These are phyloP conservation scores for Isotomurus palustris DNA, from an alignment of 2,888 invertebrate genomes.

Conservation along the genomic window DNA sequence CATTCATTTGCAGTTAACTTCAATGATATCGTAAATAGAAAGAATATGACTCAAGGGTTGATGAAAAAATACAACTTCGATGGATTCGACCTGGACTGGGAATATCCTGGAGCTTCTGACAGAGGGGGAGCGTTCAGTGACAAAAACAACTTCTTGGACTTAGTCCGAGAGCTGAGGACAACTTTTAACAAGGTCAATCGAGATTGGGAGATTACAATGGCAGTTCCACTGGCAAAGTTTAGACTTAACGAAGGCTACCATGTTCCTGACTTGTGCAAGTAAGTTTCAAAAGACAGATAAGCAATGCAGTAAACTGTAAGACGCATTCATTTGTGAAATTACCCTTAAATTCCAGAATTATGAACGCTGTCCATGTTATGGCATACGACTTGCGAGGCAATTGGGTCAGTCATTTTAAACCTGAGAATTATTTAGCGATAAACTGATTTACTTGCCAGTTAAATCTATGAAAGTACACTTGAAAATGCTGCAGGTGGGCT, in stretches of 20 bases:
- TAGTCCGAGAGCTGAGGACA: constrained; percentile 72
- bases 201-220: constrained; percentile 81
- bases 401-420: not conserved
- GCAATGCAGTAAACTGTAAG: not conserved
- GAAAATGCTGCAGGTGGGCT: too few relatives aligned
- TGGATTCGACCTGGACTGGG: constrained; percentile 39
- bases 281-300: constrained; percentile 49
- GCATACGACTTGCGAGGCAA: constrained; percentile 25
- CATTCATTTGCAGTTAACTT: not conserved
- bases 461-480: not conserved
- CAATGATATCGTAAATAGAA: not conserved
- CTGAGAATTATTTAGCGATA: not conserved
- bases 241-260: constrained; percentile 84
- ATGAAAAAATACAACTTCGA: constrained; percentile 29
- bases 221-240: constrained; percentile 78
- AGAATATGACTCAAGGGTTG: constrained; percentile 3
- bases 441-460: not conserved
- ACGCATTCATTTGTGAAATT: too few relatives aligned
- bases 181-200: constrained; percentile 70
- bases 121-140: constrained; percentile 78
- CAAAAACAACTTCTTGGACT: constrained; percentile 74
- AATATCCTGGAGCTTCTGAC: constrained; percentile 62
- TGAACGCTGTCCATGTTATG: constrained; percentile 32
- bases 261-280: constrained; percentile 84
- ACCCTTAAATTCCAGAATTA: constrained; percentile 7